phyloP scores from a whole-genome alignment of 2,113 vertebrate genomes.

The Empidonax alnorum region DNA sequence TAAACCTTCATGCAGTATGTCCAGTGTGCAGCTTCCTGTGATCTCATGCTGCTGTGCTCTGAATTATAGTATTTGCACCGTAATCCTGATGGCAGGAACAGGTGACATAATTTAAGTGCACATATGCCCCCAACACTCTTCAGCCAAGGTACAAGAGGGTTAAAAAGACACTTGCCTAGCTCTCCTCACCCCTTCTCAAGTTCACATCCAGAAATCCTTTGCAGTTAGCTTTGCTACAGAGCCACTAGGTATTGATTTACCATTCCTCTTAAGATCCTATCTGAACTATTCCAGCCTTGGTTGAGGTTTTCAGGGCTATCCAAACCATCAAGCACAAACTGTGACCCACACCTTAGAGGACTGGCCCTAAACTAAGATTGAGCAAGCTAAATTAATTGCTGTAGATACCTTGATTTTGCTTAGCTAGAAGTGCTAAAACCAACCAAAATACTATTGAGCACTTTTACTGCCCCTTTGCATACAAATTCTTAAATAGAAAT shows the following conservation, averaged over 20 bases:
- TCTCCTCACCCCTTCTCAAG: background rate
- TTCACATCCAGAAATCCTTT: background rate
- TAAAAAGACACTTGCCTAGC: background rate
- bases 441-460: background rate
- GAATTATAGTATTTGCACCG: background rate
- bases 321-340: background rate
- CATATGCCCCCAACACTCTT: background rate
- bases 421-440: background rate
- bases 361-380: background rate
- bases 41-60: background rate
- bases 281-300: background rate
- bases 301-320: background rate
- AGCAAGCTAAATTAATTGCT: background rate
- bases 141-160: background rate
- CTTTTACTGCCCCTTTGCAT: background rate
- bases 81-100: background rate
- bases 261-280: background rate
- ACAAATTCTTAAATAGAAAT: background rate
- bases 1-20: background rate
- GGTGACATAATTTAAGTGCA: background rate
- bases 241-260: background rate
- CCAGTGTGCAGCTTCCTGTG: background rate
- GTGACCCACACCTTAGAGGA: background rate
- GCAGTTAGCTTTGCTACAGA: background rate
- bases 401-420: background rate